Conservation (phyloP, 2,113 vertebrate genomes). For the Psephotus haematonotus region DNA sequence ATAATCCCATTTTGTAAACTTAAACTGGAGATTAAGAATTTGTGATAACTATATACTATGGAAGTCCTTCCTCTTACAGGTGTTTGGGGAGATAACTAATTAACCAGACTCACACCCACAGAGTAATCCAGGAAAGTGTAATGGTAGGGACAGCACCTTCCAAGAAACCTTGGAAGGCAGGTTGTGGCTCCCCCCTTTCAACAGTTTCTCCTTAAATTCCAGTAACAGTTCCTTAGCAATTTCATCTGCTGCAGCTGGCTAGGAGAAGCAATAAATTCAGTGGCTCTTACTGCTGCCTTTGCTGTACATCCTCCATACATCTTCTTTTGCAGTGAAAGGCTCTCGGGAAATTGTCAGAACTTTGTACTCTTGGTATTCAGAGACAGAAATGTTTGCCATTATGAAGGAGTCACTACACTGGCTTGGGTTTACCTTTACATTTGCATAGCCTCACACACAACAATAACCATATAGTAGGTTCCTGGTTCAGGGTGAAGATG, state of each 20-base stretch:
- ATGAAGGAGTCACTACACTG: neutral
- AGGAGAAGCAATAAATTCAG: neutral
- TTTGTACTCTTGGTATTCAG: neutral
- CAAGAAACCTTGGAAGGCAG: neutral
- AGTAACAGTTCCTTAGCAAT: neutral
- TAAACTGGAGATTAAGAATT: neutral
- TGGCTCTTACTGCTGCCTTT: neutral
- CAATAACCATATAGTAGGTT: neutral
- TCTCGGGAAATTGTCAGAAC: neutral
- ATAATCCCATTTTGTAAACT: neutral
- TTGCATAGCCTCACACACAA: neutral
- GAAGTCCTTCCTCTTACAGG: neutral
- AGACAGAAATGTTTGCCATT: neutral
- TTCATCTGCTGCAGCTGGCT: neutral
- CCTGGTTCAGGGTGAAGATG: neutral
- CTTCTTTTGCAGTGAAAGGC: neutral
- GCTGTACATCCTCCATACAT: neutral
- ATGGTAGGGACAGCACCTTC: neutral
- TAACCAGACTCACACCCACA: neutral
- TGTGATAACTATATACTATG: fast-evolving
- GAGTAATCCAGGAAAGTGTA: neutral
- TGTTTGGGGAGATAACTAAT: neutral
- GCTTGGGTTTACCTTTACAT: neutral
- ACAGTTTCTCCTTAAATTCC: neutral
- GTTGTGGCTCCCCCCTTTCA: neutral